phyloP scores from a whole-genome alignment of 2,888 invertebrate genomes.

The Teleiodes luculella region DNA sequence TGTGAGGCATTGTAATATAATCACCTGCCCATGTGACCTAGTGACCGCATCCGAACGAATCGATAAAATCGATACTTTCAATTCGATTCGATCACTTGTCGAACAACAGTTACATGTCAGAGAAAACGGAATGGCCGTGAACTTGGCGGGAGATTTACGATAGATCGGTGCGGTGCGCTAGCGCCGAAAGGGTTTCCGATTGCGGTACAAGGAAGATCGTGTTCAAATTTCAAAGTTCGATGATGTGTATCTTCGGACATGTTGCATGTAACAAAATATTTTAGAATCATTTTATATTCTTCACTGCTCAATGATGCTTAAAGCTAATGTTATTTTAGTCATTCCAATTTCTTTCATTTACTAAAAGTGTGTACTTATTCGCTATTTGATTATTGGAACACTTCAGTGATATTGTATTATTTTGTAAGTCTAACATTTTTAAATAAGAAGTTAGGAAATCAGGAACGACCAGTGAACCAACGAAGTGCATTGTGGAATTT shows the following conservation, averaged over 20 bases:
- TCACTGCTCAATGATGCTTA: too few relatives aligned
- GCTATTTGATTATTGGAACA: too few relatives aligned
- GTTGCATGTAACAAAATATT: background rate
- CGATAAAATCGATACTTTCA: slow-evolving; percentile 46
- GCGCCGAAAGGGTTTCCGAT: slow-evolving; percentile 2
- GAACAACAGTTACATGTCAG: slow-evolving; percentile 44
- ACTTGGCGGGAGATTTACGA: slow-evolving; percentile 45
- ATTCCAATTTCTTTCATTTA: too few relatives aligned
- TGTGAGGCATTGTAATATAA: slow-evolving; percentile 33
- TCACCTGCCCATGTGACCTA: slow-evolving; percentile 59
- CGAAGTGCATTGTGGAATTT: too few relatives aligned
- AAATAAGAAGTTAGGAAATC: too few relatives aligned
- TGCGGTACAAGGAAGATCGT: slow-evolving; percentile 4
- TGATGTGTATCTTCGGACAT: background rate
- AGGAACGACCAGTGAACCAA: too few relatives aligned
- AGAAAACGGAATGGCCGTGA: slow-evolving; percentile 42
- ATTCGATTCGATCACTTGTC: slow-evolving; percentile 47
- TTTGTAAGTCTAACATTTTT: too few relatives aligned
- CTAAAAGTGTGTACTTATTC: too few relatives aligned
- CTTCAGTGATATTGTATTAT: too few relatives aligned
- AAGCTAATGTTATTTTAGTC: too few relatives aligned
- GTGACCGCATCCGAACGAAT: slow-evolving; percentile 48
- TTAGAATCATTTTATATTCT: too few relatives aligned
- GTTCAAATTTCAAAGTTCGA: slow-evolving; percentile 2
- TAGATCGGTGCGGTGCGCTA: slow-evolving; percentile 26